A percentile compares a stretch with the other conserved stretches of the same genome.
Conservation (phyloP, 2,113 vertebrate genomes). For the Philantomba maxwellii region DNA sequence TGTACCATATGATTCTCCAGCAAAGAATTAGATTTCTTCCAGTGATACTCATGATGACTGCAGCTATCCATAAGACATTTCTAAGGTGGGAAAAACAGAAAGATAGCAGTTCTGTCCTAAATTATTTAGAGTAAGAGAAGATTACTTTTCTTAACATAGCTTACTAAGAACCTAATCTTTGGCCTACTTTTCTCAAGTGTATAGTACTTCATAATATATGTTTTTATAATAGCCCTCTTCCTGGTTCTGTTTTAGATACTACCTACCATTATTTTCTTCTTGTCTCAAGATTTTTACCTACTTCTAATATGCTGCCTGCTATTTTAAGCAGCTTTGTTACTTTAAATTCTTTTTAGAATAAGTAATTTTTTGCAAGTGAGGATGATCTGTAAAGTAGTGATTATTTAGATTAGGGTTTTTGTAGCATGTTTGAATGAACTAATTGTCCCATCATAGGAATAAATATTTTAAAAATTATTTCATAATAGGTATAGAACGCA, state of each 20-base stretch:
- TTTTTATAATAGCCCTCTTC: not conserved
- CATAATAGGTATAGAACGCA: not conserved
- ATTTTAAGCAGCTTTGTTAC: conserved; percentile 3
- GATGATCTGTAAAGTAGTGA: not conserved
- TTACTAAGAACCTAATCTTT: not conserved
- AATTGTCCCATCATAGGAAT: not conserved
- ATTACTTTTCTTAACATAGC: not conserved
- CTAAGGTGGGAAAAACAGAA: not conserved
- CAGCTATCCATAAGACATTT: not conserved
- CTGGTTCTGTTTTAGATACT: not conserved
- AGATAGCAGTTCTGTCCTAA: not conserved
- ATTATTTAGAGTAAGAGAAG: not conserved
- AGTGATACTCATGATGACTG: not conserved
- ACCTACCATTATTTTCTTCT: not conserved
- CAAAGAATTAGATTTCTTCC: not conserved
- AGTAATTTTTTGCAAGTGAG: not conserved
- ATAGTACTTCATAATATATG: not conserved
- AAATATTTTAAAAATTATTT: not conserved
- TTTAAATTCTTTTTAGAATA: not conserved
- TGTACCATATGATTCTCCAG: not conserved
- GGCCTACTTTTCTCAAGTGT: not conserved
- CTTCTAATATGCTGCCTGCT: not conserved
- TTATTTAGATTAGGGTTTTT: not conserved
- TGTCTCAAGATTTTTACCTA: conserved; percentile 3
- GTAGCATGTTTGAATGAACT: not conserved